These are phyloP conservation scores for Hylyphantes graminicola DNA, from an alignment of 1,140 invertebrate genomes.

Conservation along the genomic window DNA sequence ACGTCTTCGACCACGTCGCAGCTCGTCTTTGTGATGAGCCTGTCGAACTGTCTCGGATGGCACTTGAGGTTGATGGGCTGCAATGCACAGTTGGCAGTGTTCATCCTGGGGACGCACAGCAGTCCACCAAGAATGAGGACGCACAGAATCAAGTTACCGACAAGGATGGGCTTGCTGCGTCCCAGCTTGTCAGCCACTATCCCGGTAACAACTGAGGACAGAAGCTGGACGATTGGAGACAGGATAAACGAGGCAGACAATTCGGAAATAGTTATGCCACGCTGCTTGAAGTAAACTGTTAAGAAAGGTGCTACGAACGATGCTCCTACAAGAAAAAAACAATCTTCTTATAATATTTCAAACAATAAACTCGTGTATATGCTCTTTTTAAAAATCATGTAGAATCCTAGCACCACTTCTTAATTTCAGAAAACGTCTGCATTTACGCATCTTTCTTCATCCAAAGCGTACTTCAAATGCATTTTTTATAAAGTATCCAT, in stretches of 20 bases:
- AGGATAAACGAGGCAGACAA: conserved; percentile 28
- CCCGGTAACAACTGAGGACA: conserved; percentile 10
- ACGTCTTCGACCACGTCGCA: conserved; percentile 24
- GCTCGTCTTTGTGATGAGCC: conserved; percentile 19
- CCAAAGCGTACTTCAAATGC: neutral
- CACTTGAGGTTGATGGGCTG: conserved; percentile 40
- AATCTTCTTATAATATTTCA: neutral
- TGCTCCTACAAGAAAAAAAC: conserved; percentile 17
- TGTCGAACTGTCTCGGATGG: conserved; percentile 15
- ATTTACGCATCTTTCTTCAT: neutral
- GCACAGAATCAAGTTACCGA: conserved; percentile 4
- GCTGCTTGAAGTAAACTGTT: conserved; percentile 37
- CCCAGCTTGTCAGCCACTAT: conserved; percentile 45
- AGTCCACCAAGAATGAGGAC: neutral
- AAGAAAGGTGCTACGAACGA: conserved; percentile 31
- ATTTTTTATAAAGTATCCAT: neutral
- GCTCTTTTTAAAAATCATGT: neutral
- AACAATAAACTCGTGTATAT: neutral
- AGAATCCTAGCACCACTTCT: neutral
- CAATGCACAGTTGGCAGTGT: conserved; percentile 1
- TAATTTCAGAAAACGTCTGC: neutral
- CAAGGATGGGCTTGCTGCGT: conserved; percentile 34
- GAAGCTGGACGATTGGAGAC: conserved; percentile 21
- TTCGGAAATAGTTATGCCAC: conserved; percentile 28
- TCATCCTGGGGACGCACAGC: conserved; percentile 21